Percentiles rank a stretch among this genome's conserved stretches.
phyloP scores from a whole-genome alignment of 2,888 invertebrate genomes.

The Lathronympha strigana region DNA sequence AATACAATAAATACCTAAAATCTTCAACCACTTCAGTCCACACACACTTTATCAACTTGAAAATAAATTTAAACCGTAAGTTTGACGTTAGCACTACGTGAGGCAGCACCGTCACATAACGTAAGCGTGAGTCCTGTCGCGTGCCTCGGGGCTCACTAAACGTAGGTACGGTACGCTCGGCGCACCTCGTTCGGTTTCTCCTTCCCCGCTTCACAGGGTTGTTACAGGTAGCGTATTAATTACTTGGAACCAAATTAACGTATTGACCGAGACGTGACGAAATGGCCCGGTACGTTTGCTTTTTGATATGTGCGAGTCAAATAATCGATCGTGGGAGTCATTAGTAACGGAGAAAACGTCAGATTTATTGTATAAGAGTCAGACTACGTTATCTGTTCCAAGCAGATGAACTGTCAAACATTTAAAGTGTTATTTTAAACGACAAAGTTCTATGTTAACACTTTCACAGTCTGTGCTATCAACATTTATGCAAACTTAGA shows the following conservation, averaged over 20 bases:
- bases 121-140: conserved; percentile 49
- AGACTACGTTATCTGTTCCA: no score
- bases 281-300: neutral
- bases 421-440: no score
- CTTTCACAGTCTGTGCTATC: no score
- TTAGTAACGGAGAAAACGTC: no score
- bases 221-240: conserved; percentile 64
- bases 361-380: no score
- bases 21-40: conserved; percentile 20
- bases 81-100: conserved; percentile 52
- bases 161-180: conserved; percentile 49
- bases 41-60: conserved; percentile 23
- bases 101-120: neutral
- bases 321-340: neutral
- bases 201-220: conserved; percentile 62
- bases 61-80: conserved; percentile 40
- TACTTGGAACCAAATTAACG: conserved; percentile 75
- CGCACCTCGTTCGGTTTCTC: conserved; percentile 54
- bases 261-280: conserved; percentile 57
- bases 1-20: conserved; percentile 12
- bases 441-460: no score
- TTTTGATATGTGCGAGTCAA: neutral
- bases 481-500: no score
- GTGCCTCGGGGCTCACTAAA: conserved; percentile 66
- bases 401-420: no score